Evolutionary conservation across 2,888 invertebrate species (phyloP).

Genomic region (Leistus spinibarbis): DNA sequence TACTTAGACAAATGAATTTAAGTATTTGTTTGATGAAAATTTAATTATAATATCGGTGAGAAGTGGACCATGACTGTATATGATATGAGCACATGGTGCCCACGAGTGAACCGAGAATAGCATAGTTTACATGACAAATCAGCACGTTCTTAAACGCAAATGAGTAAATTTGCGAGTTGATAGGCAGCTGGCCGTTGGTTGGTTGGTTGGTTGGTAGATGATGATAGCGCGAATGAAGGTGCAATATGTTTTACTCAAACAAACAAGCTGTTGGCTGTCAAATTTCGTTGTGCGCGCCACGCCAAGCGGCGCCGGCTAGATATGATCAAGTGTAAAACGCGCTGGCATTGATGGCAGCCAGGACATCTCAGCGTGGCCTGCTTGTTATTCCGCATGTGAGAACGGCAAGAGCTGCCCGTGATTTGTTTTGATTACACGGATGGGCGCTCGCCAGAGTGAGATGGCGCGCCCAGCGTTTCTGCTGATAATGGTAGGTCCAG

Average conservation of each 20-base stretch:
- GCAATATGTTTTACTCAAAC: background rate
- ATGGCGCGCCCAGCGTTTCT: too few species aligned
- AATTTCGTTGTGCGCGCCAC: background rate
- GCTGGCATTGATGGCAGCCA: background rate
- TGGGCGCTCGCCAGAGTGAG: background rate
- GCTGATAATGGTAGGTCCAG: background rate
- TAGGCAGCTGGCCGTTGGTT: background rate
- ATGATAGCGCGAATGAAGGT: background rate
- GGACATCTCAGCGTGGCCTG: conserved; percentile 9
- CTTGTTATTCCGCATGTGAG: conserved; percentile 43
- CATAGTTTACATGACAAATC: background rate
- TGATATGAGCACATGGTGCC: too few species aligned
- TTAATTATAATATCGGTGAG: too few species aligned
- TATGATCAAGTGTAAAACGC: background rate
- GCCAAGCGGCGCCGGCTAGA: background rate
- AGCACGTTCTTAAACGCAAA: background rate
- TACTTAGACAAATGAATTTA: too few species aligned
- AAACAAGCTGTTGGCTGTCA: background rate
- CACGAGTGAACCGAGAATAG: too few species aligned
- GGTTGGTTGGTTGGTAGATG: background rate
- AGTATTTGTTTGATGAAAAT: too few species aligned
- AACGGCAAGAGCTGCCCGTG: conserved; percentile 40
- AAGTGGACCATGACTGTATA: too few species aligned
- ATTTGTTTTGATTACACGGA: conserved; percentile 45
- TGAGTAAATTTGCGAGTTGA: background rate